Evolutionary conservation across 2,888 invertebrate genomes (phyloP).

Genomic region (Anoplius nigerrimus): DNA sequence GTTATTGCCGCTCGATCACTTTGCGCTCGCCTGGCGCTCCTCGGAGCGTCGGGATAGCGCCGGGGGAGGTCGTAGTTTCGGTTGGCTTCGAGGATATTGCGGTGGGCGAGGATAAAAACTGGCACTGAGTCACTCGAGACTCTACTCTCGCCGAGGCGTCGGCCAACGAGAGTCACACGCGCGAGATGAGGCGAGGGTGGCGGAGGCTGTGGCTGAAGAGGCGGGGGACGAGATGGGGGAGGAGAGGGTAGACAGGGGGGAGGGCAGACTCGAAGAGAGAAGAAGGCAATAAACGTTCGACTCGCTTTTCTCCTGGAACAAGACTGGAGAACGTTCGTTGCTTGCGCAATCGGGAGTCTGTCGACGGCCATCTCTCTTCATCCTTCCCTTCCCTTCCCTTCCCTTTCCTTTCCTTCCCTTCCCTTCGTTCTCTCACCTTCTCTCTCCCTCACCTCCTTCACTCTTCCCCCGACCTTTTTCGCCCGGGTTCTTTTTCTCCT

Average conservation of each 20-base stretch:
- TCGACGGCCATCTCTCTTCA: conserved; percentile 19
- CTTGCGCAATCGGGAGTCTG: conserved; percentile 13
- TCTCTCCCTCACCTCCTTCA: neutral
- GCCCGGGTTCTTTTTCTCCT: neutral
- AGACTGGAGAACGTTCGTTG: too few species aligned
- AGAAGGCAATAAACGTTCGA: conserved; percentile 18
- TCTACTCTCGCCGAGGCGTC: neutral
- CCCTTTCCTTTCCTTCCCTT: neutral
- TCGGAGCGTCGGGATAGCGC: too few species aligned
- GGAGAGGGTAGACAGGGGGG: neutral
- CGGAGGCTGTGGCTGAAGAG: neutral
- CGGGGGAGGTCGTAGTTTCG: too few species aligned
- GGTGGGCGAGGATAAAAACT: conserved; percentile 1
- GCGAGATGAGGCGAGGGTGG: too few species aligned
- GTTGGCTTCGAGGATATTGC: too few species aligned
- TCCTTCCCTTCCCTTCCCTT: conserved; percentile 1
- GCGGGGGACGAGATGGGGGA: neutral
- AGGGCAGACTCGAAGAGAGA: conserved; percentile 24
- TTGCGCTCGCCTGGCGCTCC: too few species aligned
- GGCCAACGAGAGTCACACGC: too few species aligned
- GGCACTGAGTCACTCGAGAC: neutral
- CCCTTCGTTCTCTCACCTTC: neutral
- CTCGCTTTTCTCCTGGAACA: too few species aligned
- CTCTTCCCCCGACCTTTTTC: neutral
- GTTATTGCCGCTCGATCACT: too few species aligned